These are phyloP conservation scores for Cheirogaleus medius DNA, from an alignment of 2,113 vertebrate species.

Conservation along the genomic window DNA sequence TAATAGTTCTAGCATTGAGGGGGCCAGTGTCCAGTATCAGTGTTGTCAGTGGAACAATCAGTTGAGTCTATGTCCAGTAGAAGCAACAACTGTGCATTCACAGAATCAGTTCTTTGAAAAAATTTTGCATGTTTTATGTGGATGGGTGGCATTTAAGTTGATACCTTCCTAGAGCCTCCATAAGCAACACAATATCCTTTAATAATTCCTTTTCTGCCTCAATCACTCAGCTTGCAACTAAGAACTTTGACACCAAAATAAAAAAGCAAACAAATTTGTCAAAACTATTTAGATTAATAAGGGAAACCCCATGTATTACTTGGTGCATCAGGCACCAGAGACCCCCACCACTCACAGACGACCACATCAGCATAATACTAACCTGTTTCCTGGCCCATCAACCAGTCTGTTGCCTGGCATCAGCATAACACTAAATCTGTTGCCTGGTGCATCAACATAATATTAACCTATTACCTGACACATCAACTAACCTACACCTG, in stretches of 20 bases:
- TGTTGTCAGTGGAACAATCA: background rate
- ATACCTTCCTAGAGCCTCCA: background rate
- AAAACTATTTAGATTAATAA: background rate
- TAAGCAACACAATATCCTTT: background rate
- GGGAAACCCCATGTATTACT: too few relatives aligned
- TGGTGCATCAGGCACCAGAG: too few relatives aligned
- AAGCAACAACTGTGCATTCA: background rate
- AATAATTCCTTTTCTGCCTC: background rate
- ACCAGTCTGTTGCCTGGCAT: too few relatives aligned
- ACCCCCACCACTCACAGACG: too few relatives aligned
- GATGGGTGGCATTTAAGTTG: background rate
- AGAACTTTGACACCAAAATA: background rate
- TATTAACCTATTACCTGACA: too few relatives aligned
- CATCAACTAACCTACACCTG: too few relatives aligned
- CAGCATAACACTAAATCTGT: too few relatives aligned
- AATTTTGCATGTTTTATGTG: background rate
- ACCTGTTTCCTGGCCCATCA: too few relatives aligned
- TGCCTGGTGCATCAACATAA: too few relatives aligned
- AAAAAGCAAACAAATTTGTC: background rate
- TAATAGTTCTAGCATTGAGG: background rate
- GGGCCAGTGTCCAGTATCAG: background rate
- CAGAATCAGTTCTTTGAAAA: background rate
- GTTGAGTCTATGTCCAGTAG: background rate
- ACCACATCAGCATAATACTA: too few relatives aligned
- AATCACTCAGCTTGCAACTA: background rate